Base-by-base conservation (phyloP, 2,888 invertebrate genomes). In the Drosophila stalkeri region DNA sequence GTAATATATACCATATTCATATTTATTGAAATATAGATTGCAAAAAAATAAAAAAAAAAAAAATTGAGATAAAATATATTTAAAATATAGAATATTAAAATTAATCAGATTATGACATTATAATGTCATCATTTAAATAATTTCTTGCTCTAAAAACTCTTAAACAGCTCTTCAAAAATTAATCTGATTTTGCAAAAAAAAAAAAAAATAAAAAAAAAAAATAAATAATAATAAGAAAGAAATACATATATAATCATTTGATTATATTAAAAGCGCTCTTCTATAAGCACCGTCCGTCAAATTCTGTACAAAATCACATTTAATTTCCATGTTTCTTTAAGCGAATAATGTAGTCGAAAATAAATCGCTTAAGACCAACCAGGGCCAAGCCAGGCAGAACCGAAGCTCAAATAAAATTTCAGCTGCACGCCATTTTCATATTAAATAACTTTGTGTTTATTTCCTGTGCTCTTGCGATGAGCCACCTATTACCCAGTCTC, bases 381-480 rank as follows among this genome's bases (percentile, higher is more conserved):
- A 27, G 52, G 37, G 80, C 54, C 61, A 65, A 64, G 76, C 47
- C 70, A 49, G 67, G 72, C 80, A 51, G 54, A 90, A 70, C 47
- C 47, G 66, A 79, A 88, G 82, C 90, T 66, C 80, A 72, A 85
- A 82, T 88, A 85, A 90, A 74, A 83, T 73, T 82, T 69, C 63
- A 71, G 75, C 69, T 84, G 90, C 86, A 86, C 86, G 86, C 86
- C 77, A 86, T 86, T 90, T 86, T 86, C 86, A 89, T 90, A 86
- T 86, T 90, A 86, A 86, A 86, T 84, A 85, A 90, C 72, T 87
- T 89, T 90, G 72, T 89, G 74, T 86, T 83, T 79, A 83, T 81
- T 80, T 87, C 64, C 85, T 68, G 71, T 77, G 71, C 64, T 77
- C 68, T 66, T 77, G 62, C 75, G 61, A 64, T 52, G 74, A 75